Percentiles rank a stretch among this genome's conserved stretches.
Evolutionary conservation across 2,888 invertebrate genomes (phyloP).

Genomic region (Ypsolopha scabrella): DNA sequence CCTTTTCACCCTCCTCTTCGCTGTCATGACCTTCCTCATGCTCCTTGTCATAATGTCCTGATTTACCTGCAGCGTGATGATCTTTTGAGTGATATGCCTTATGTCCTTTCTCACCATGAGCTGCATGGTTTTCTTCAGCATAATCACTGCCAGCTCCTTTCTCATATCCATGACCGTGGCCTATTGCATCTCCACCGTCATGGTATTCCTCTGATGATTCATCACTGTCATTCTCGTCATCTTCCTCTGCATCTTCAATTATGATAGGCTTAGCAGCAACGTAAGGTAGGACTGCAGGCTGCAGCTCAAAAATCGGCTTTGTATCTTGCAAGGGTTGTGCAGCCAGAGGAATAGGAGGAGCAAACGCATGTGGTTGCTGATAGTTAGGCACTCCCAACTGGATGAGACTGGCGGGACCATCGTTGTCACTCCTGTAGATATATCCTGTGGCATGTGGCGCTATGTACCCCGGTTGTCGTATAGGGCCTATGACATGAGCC

Average conservation of each 20-base stretch:
- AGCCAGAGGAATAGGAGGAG: constrained; percentile 31
- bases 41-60: constrained; percentile 66
- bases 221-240: constrained; percentile 37
- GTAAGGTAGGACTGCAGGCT: constrained; percentile 45
- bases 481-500: constrained; percentile 5
- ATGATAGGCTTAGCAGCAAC: constrained; percentile 40
- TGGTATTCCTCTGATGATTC: constrained; percentile 18
- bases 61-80: constrained; percentile 66
- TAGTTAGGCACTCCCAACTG: constrained; percentile 46
- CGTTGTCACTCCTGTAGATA: constrained; percentile 60
- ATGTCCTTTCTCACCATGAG: constrained; percentile 67
- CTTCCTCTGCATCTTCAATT: constrained; percentile 37
- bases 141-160: constrained; percentile 61
- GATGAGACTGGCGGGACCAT: constrained; percentile 56
- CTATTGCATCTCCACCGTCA: constrained; percentile 14
- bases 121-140: constrained; percentile 53
- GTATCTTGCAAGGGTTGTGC: constrained; percentile 25
- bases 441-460: constrained; percentile 67
- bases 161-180: constrained; percentile 29
- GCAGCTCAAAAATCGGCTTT: constrained; percentile 31
- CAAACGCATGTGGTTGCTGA: constrained; percentile 36
- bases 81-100: constrained; percentile 67
- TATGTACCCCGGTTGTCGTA: constrained; percentile 48
- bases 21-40: constrained; percentile 64
- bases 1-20: constrained; percentile 65